Percentiles rank a stretch among this genome's conserved stretches.
phyloP scores from a whole-genome alignment of 2,797 vertebrate species.

The Chiropotes sagulatus region DNA sequence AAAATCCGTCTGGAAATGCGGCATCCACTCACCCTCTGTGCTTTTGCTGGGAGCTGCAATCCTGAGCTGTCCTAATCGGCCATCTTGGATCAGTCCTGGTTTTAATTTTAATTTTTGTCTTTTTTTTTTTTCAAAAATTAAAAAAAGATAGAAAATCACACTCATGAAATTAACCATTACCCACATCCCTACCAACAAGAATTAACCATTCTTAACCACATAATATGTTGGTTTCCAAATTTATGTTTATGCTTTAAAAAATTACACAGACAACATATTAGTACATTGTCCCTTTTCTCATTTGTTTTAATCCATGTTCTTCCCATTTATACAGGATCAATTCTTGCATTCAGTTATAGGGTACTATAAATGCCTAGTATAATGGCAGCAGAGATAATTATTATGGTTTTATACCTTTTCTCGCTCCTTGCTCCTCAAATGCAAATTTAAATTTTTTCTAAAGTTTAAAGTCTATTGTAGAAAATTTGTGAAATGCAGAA shows the following conservation, averaged over 20 bases:
- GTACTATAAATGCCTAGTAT: background rate
- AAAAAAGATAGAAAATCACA: background rate
- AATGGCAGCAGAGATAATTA: background rate
- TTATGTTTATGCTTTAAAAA: constrained; percentile 24
- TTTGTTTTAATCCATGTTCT: background rate
- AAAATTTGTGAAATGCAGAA: constrained; percentile 13
- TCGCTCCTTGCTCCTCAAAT: constrained; percentile 8
- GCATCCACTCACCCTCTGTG: too few species aligned
- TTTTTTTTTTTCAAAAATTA: constrained; percentile 29
- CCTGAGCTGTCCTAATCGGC: too few species aligned
- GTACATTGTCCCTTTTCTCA: background rate
- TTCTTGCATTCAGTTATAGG: background rate
- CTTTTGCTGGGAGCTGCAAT: too few species aligned
- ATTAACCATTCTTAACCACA: background rate
- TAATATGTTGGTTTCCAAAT: background rate
- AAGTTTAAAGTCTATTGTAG: background rate
- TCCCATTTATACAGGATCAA: background rate
- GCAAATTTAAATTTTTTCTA: background rate
- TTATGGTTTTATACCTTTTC: background rate
- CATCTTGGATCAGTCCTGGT: background rate
- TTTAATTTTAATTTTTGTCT: background rate
- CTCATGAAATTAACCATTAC: background rate
- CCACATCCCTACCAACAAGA: background rate
- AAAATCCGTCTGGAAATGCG: too few species aligned
- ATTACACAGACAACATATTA: background rate